phyloP scores from a whole-genome alignment of 64 coral and sea anemone species.

The Pocillopora damicornis region DNA sequence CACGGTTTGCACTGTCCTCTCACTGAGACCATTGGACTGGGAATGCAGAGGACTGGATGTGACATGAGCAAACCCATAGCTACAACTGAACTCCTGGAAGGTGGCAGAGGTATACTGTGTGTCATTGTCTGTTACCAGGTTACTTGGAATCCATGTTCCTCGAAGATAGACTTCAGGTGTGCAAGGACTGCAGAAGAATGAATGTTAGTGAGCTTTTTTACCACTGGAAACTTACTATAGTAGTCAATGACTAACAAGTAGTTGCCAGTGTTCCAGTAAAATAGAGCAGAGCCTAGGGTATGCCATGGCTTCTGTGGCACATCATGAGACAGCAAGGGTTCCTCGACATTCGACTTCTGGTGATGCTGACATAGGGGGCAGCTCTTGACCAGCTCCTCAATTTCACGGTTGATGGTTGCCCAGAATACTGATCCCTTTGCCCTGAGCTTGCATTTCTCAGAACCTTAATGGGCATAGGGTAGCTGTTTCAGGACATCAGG shows the following conservation, averaged over 20 bases:
- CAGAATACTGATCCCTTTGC: constrained; percentile 50
- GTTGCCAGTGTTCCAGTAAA: constrained; percentile 36
- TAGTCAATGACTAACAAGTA: constrained; percentile 44
- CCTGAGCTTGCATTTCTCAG: constrained; percentile 52
- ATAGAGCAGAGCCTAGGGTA: constrained; percentile 45
- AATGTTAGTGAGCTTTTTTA: constrained; percentile 6
- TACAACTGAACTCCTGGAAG: constrained; percentile 43
- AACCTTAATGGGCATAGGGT: constrained; percentile 33
- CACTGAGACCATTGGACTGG: constrained; percentile 53
- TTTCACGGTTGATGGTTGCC: constrained; percentile 51
- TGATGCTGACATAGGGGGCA: constrained; percentile 34
- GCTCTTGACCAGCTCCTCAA: constrained; percentile 31
- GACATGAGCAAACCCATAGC: constrained; percentile 47
- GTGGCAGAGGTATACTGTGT: constrained; percentile 31
- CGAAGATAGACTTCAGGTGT: constrained; percentile 12
- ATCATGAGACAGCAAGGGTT: constrained; percentile 19
- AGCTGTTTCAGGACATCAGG: constrained; percentile 36
- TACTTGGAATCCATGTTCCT: constrained; percentile 25
- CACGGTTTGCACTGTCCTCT: constrained; percentile 44
- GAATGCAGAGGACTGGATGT: constrained; percentile 16
- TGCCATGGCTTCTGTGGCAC: constrained; percentile 46
- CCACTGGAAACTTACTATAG: constrained; percentile 46
- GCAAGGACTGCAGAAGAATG: neutral
- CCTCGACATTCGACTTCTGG: constrained; percentile 17
- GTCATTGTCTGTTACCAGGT: constrained; percentile 14